A percentile compares a stretch with the other conserved stretches of the same genome.
Conservation (phyloP, 23 tunicate species). For the Trididemnum clinides region DNA sequence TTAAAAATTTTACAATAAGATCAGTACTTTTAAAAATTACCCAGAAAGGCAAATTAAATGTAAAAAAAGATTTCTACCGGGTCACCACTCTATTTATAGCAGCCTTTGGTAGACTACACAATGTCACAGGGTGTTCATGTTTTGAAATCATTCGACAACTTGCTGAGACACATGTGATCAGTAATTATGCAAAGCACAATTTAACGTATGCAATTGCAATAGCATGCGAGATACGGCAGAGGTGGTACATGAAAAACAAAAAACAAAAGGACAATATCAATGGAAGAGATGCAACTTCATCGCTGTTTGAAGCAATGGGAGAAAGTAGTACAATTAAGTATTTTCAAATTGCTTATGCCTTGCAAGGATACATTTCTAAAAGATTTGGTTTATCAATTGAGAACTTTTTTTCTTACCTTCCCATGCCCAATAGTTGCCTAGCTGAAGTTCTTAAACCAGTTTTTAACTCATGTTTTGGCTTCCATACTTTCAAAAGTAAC, state of each 20-base stretch:
- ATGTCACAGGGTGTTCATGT: background rate
- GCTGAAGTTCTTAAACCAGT: background rate
- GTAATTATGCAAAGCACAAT: background rate
- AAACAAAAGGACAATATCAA: background rate
- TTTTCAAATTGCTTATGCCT: background rate
- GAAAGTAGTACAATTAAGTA: background rate
- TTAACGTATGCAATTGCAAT: background rate
- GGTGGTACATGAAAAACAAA: background rate
- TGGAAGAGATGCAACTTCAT: background rate
- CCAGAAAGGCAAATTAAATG: background rate
- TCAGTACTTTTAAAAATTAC: background rate
- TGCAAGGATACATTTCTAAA: conserved; percentile 7
- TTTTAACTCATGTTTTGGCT: no score
- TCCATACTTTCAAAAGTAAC: no score
- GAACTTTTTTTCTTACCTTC: background rate
- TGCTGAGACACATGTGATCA: background rate
- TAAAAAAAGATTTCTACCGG: background rate
- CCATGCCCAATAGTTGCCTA: background rate
- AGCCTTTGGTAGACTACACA: background rate
- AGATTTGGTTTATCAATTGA: background rate
- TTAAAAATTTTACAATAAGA: background rate
- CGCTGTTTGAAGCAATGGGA: background rate
- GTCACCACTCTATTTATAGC: background rate
- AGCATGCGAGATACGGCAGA: background rate
- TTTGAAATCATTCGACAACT: conserved; percentile 15